A percentile compares a stretch with the other conserved stretches of the same genome.
phyloP scores from a whole-genome alignment of 1,140 invertebrate species.

The Gerris buenoi region DNA sequence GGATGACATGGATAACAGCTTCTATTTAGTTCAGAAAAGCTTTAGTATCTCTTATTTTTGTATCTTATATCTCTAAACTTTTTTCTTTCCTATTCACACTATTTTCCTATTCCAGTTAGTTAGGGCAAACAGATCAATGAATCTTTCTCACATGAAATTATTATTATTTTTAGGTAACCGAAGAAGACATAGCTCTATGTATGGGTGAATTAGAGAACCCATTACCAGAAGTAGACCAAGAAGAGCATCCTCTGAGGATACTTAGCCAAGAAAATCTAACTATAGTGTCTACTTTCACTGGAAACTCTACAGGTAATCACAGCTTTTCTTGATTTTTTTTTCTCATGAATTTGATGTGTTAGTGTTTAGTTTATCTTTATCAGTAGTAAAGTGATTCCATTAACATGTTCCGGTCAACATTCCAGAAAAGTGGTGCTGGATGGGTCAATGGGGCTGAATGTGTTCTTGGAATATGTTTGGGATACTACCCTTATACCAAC shows the following conservation, averaged over 20 bases:
- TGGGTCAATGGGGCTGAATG: not conserved
- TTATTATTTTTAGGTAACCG: no score
- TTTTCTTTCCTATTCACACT: no score
- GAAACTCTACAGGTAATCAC: constrained; percentile 25
- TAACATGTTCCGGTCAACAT: not conserved
- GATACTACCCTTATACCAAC: not conserved
- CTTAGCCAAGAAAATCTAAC: constrained; percentile 80
- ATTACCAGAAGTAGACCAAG: constrained; percentile 51
- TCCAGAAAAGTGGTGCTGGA: no score
- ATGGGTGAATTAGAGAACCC: constrained; percentile 60
- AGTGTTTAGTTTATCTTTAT: not conserved
- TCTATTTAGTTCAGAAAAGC: no score
- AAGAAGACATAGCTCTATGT: constrained; percentile 77
- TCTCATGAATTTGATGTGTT: not conserved
- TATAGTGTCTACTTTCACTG: constrained; percentile 69
- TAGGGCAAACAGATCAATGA: no score
- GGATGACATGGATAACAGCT: no score
- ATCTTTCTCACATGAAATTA: no score
- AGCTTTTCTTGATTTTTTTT: no score
- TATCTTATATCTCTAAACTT: no score
- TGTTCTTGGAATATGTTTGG: not conserved
- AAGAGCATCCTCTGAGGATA: constrained; percentile 68
- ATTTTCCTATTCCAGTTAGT: no score
- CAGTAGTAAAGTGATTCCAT: not conserved
- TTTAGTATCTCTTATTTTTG: no score